These are phyloP conservation scores for Protaetia brevitarsis DNA, from an alignment of 1,140 invertebrate species.

Conservation along the genomic window DNA sequence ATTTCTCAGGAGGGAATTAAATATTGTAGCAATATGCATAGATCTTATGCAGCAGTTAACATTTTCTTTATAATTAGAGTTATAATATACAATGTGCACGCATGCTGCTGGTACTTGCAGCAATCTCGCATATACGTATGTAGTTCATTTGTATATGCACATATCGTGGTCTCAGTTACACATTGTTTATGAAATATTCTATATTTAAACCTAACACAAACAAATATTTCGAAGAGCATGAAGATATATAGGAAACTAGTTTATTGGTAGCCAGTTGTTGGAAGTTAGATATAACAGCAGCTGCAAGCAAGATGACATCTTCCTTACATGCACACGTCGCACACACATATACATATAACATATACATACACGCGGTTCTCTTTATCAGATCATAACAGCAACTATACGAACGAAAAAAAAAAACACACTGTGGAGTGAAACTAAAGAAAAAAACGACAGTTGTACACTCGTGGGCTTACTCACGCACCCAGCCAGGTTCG, in stretches of 20 bases:
- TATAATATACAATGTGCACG: conserved; percentile 16
- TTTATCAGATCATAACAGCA: conserved; percentile 21
- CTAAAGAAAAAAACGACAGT: conserved; percentile 15
- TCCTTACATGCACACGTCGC: neutral
- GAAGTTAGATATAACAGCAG: conserved; percentile 7
- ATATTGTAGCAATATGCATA: neutral
- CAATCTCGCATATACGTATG: neutral
- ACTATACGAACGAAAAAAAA: conserved; percentile 12
- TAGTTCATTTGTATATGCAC: neutral
- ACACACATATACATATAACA: neutral
- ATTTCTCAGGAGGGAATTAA: neutral
- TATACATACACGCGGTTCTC: conserved; percentile 2
- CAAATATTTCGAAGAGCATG: conserved; percentile 12
- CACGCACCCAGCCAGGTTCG: neutral
- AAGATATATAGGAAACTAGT: conserved; percentile 15
- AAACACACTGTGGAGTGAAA: neutral
- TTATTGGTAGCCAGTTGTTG: conserved; percentile 19
- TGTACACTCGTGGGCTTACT: conserved; percentile 4
- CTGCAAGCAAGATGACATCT: conserved; percentile 22
- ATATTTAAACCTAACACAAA: conserved; percentile 21
- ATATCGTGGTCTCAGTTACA: neutral
- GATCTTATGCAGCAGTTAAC: neutral
- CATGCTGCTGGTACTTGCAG: neutral
- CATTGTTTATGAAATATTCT: conserved; percentile 18
- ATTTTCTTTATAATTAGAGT: conserved; percentile 7